Evolutionary conservation across 2,888 invertebrate species (phyloP).

Genomic region (Zaprionus obscuricornis): DNA sequence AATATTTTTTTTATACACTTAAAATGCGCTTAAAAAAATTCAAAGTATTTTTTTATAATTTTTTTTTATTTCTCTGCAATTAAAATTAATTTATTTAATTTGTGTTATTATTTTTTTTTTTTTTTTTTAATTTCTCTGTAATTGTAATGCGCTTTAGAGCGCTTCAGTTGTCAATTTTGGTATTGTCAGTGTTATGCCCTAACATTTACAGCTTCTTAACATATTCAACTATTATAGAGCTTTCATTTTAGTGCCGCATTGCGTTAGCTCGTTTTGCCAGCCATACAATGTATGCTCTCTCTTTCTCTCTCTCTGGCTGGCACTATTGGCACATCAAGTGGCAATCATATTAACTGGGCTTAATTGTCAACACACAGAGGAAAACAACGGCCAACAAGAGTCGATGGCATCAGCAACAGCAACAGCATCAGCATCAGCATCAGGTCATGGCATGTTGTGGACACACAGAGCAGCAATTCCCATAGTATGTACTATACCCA

Average conservation of each 20-base stretch:
- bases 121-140: too few relatives aligned
- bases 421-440: slow-evolving; percentile 1
- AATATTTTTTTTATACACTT: too few relatives aligned
- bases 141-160: too few relatives aligned
- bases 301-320: slow-evolving; percentile 3
- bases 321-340: slow-evolving; percentile 69
- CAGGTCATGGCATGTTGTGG: background rate
- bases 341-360: slow-evolving; percentile 73
- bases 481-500: slow-evolving; percentile 16
- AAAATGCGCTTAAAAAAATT: too few relatives aligned
- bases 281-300: slow-evolving; percentile 7
- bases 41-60: too few relatives aligned
- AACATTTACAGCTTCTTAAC: too few relatives aligned
- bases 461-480: slow-evolving; percentile 27
- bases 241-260: slow-evolving; percentile 55
- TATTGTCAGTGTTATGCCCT: too few relatives aligned
- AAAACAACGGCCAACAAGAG: slow-evolving; percentile 34
- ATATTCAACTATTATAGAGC: slow-evolving; percentile 23
- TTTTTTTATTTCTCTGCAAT: too few relatives aligned
- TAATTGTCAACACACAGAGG: slow-evolving; percentile 67
- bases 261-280: slow-evolving; percentile 56
- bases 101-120: too few relatives aligned
- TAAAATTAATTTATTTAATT: too few relatives aligned
- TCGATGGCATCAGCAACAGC: slow-evolving; percentile 20
- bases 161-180: too few relatives aligned